Base-by-base conservation (phyloP, 2,888 invertebrate genomes). In the Apeira syringaria region DNA sequence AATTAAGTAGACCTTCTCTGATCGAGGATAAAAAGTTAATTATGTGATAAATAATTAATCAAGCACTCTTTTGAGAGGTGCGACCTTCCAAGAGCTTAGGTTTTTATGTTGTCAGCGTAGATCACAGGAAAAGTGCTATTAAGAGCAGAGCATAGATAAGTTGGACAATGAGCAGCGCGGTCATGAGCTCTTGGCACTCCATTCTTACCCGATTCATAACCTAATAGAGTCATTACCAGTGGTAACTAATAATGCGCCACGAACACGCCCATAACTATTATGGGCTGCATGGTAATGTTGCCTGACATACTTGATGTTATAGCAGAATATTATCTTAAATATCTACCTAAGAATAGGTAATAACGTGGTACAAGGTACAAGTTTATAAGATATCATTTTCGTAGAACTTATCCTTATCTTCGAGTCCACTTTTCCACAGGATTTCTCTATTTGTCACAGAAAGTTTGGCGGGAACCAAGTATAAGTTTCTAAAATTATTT, bases 101-200 rank as follows among this genome's bases (percentile, higher is more conserved):
- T 40, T 46, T 45, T 46, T 46, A 35, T 38, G 13, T 24, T 31
- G 13, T 3, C 6, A 33, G 11, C 20, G 30, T 30, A 41, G 35
- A 46, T 38, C 37, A 38, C 40, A 44, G 52, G 47, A 50, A 50
- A 55, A 50, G 50, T 46, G 43, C 28, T 30, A 20, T n/a, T n/a
- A n/a, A n/a, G n/a, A n/a, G n/a, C n/a, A n/a, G n/a, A n/a, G n/a
- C n/a, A n/a, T 5, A 43, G 45, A 35, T 50, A 35, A 46, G 44
- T 54, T 50, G 45, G 47, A 48, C 50, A 60, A 60, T 56, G 57
- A 59, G 60, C 59, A 56, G 56, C 61, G 54, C 61, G 54, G 62
- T 62, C 61, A 64, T 56, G 63, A 64, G 49, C 51, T 58, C 52
- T 61, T 45, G 30, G 44, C 34, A 51, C 53, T 35, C 61, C 61